Percentiles rank a stretch among this genome's conserved stretches.
Conservation (phyloP, 2,888 invertebrate genomes). For the Amblyjoppa proteus region DNA sequence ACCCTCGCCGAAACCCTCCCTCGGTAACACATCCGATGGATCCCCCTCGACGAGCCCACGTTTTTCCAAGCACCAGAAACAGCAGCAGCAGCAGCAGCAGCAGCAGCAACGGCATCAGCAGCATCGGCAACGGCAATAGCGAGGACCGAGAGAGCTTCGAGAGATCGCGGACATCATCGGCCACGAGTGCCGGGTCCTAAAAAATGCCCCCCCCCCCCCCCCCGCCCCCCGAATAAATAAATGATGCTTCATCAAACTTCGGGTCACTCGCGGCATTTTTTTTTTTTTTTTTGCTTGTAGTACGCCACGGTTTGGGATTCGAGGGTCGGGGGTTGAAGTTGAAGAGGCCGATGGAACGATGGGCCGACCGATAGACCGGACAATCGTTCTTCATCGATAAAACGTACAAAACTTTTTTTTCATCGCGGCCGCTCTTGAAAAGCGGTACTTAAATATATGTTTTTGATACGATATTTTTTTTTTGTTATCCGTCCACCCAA, state of each 20-base stretch:
- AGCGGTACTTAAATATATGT: no score
- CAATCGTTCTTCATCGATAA: not conserved
- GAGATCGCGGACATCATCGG: slow-evolving; percentile 23
- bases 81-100: slow-evolving; percentile 23
- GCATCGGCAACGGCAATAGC: slow-evolving; percentile 8
- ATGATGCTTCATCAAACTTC: slow-evolving; percentile 34
- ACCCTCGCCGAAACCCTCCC: slow-evolving; percentile 56
- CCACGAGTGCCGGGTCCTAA: slow-evolving; percentile 20
- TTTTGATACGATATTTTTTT: no score
- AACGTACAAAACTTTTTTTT: not conserved
- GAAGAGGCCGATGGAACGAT: not conserved
- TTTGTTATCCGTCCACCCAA: no score
- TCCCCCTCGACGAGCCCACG: slow-evolving; percentile 46
- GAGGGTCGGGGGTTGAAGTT: not conserved
- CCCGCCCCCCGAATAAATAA: slow-evolving; percentile 38
- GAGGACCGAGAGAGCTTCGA: slow-evolving; percentile 19
- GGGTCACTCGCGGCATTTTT: not conserved
- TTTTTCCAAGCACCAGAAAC: slow-evolving; percentile 54
- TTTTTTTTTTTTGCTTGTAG: not conserved
- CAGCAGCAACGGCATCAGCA: slow-evolving; percentile 39
- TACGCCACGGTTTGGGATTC: not conserved
- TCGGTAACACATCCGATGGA: slow-evolving; percentile 49
- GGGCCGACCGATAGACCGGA: not conserved
- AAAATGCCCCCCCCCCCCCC: slow-evolving; percentile 24
- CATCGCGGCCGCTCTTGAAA: not conserved